Percentiles rank a stretch among this genome's conserved stretches.
phyloP scores from a whole-genome alignment of 2,113 vertebrate species.

The Falco punctatus region DNA sequence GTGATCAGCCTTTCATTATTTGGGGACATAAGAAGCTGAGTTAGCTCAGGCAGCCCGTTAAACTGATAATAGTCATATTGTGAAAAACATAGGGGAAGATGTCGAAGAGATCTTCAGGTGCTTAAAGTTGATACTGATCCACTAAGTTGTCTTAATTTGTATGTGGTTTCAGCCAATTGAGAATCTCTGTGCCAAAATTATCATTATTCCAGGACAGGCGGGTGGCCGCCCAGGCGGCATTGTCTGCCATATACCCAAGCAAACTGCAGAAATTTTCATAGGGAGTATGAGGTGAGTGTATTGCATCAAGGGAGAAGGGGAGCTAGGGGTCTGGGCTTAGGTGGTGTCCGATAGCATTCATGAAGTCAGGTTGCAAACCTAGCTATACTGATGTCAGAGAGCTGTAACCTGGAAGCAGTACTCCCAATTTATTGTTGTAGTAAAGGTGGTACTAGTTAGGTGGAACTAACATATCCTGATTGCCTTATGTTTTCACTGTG shows the following conservation, averaged over 20 bases:
- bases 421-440: not conserved
- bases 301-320: not conserved
- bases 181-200: not conserved
- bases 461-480: not conserved
- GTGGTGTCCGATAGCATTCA: not conserved
- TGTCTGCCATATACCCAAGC: not conserved
- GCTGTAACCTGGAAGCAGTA: not conserved
- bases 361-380: not conserved
- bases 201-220: not conserved
- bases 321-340: not conserved
- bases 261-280: not conserved
- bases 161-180: not conserved
- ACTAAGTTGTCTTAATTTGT: not conserved
- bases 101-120: not conserved
- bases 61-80: not conserved
- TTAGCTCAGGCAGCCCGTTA: not conserved
- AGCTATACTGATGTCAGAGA: not conserved
- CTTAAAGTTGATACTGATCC: not conserved
- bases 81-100: not conserved
- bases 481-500: not conserved
- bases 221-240: not conserved
- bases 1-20: not conserved
- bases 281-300: not conserved
- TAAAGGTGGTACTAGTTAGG: not conserved
- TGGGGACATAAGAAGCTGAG: not conserved